phyloP scores from a whole-genome alignment of 2,888 invertebrate species.

The Mythimna loreyi region DNA sequence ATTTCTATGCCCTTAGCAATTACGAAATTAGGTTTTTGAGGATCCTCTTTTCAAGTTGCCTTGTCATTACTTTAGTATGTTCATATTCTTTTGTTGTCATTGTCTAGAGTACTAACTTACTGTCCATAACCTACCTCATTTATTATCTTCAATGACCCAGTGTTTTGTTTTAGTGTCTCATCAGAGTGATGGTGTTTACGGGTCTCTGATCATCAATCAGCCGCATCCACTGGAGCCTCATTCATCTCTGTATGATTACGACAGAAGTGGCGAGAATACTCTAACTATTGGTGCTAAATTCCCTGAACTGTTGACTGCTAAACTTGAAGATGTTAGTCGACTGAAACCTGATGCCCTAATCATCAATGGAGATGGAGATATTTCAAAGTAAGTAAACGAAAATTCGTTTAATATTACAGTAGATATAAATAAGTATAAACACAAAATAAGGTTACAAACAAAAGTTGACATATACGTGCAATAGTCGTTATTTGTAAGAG shows the following conservation, averaged over 20 bases:
- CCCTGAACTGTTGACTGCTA: constrained; percentile 90
- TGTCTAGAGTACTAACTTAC: background rate
- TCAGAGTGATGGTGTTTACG: constrained; percentile 91
- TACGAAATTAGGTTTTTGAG: background rate
- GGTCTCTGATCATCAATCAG: constrained; percentile 90
- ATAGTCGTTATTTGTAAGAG: too few species aligned
- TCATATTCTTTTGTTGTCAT: background rate
- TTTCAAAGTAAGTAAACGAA: constrained; percentile 77
- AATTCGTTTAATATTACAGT: too few species aligned
- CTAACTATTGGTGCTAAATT: constrained; percentile 89
- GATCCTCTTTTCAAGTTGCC: background rate
- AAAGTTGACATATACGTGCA: too few species aligned
- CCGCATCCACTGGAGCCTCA: constrained; percentile 84
- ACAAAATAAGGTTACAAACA: background rate
- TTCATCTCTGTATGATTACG: constrained; percentile 83
- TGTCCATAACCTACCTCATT: background rate
- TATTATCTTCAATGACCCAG: constrained; percentile 15
- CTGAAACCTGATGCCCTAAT: constrained; percentile 81
- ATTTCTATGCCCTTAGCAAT: background rate
- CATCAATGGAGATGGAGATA: constrained; percentile 78
- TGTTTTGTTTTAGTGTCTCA: constrained; percentile 87
- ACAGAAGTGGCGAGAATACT: constrained; percentile 85
- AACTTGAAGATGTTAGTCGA: constrained; percentile 77
- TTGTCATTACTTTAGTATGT: background rate
- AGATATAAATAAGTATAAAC: too few species aligned